These are phyloP conservation scores for Montipora capitata DNA, from an alignment of 92 coral and sea anemone genomes.

Conservation along the genomic window DNA sequence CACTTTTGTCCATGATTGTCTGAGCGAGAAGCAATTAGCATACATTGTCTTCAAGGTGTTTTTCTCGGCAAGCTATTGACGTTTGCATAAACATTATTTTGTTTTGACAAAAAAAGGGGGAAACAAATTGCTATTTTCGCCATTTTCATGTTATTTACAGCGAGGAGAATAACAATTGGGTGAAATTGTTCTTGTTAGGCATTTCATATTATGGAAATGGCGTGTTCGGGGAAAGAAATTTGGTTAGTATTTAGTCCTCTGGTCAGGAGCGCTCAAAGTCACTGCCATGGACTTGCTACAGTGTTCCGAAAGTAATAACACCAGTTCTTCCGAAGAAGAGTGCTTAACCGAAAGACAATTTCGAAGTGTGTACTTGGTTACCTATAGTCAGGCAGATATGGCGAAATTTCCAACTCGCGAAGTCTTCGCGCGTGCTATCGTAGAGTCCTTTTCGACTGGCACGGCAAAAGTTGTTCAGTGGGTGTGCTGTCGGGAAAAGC, in stretches of 20 bases:
- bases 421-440: conserved; percentile 44
- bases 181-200: not conserved
- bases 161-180: conserved; percentile 18
- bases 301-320: not conserved
- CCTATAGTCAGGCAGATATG: conserved; percentile 55
- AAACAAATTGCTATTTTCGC: conserved; percentile 9
- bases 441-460: conserved; percentile 40
- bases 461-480: conserved; percentile 50
- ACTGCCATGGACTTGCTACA: conserved; percentile 33
- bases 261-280: conserved; percentile 18
- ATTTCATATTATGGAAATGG: conserved; percentile 5
- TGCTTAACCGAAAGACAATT: conserved; percentile 21
- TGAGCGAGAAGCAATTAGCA: not conserved
- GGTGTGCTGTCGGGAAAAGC: conserved; percentile 62
- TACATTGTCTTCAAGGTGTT: conserved; percentile 14
- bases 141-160: not conserved
- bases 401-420: conserved; percentile 39
- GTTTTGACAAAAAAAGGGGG: not conserved
- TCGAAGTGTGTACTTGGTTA: conserved; percentile 44
- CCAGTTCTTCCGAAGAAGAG: conserved; percentile 3
- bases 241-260: not conserved
- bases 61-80: not conserved
- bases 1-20: conserved; percentile 31
- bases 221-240: not conserved
- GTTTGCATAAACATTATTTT: conserved; percentile 5